Base-by-base conservation (phyloP, 2,797 vertebrate species). In the Esox masquinongy region DNA sequence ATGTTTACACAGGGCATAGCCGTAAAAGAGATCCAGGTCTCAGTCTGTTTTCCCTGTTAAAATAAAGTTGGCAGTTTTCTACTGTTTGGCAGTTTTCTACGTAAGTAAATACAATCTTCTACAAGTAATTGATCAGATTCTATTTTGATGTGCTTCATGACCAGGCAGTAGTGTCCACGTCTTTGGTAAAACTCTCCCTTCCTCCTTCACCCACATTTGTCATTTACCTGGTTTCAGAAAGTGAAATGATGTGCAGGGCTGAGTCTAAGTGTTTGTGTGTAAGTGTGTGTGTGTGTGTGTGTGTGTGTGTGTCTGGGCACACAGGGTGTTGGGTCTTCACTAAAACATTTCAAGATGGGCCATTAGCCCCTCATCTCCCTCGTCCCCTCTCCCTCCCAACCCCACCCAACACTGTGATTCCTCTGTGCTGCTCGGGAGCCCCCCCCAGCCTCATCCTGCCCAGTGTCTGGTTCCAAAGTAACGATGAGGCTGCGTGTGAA, bases 401-500 rank as follows among this genome's bases (percentile, higher is more conserved):
- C 12, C 43, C 43, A 47, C 87, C 85, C 85, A 81, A 90, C 88
- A 88, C 89, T 81, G 89, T 85, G 88, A 92, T 91, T 91, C 89
- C 86, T 90, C 90, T 88, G 79, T 86, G 84, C 86, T 91, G 89
- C 91, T 91, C 90, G 26, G 50, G 83, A 83, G 86, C 80, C 75
- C n/a, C n/a, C 17, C 49, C 74, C 80, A 80, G 92, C 94, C 94
- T 93, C 93, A 92, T 93, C 93, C 94, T 91, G 90, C 88, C 88
- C 89, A 93, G 96, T 95, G 94, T 97, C 95, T 74, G 93, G 95
- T 97, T 97, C 94, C 96, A 91, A 92, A 95, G 95, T 96, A 97
- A 97, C 95, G 96, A 96, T 89, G 96, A 95, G 95, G 94, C 95
- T 95, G 95, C 93, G 97, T 95, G 96, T 95, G 96, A 97, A 97